phyloP scores from a whole-genome alignment of 2,888 invertebrate genomes.

The Drosophila villosipedis region DNA sequence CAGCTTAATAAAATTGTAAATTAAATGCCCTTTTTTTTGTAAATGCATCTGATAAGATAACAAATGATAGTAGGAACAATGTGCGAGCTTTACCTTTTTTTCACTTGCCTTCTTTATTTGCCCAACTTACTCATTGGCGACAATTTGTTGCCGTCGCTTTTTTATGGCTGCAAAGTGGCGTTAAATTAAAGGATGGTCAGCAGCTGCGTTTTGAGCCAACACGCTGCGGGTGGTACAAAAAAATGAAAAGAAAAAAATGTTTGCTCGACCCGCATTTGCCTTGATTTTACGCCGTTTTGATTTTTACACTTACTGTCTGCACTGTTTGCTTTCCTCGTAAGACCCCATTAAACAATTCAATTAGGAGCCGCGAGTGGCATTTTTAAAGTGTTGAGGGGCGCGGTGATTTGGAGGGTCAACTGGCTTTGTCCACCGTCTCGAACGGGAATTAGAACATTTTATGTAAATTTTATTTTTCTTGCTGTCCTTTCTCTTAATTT shows the following conservation, averaged over 20 bases:
- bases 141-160: slow-evolving; percentile 65
- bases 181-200: slow-evolving; percentile 68
- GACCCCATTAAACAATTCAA: slow-evolving; percentile 82
- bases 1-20: slow-evolving; percentile 68
- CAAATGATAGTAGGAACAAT: slow-evolving; percentile 61
- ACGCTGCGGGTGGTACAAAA: not conserved
- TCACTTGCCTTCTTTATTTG: not conserved
- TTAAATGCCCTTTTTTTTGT: slow-evolving; percentile 51
- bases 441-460: slow-evolving; percentile 70
- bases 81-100: slow-evolving; percentile 58
- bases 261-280: slow-evolving; percentile 67
- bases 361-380: slow-evolving; percentile 53
- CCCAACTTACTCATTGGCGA: slow-evolving; percentile 45
- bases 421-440: slow-evolving; percentile 14
- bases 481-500: slow-evolving; percentile 32
- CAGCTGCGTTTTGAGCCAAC: not conserved
- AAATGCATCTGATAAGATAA: slow-evolving; percentile 50
- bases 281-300: slow-evolving; percentile 77
- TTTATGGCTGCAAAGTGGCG: slow-evolving; percentile 73
- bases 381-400: slow-evolving; percentile 68
- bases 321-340: slow-evolving; percentile 49
- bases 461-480: slow-evolving; percentile 62
- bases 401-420: not conserved
- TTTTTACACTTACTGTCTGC: slow-evolving; percentile 45
- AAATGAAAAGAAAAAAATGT: not conserved